Evolutionary conservation across 2,113 vertebrate species (phyloP).

Genomic region (Brachionichthys hirsutus): DNA sequence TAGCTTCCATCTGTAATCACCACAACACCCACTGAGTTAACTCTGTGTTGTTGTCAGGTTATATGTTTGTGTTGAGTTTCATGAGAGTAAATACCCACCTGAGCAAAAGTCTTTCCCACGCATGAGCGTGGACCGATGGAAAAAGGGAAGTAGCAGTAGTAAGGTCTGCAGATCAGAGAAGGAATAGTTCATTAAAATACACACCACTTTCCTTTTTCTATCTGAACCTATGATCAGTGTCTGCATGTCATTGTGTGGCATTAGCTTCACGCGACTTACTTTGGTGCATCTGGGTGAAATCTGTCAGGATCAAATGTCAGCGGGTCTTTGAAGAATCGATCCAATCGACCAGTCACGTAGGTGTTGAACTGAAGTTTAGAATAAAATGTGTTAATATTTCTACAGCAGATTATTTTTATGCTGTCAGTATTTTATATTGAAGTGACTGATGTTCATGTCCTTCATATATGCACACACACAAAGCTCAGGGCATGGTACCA

Average conservation of each 20-base stretch:
- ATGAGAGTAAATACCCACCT: slow-evolving; percentile 73
- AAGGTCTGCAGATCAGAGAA: slow-evolving; percentile 62
- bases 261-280: slow-evolving; percentile 75
- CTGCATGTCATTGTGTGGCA: not conserved
- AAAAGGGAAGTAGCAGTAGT: slow-evolving; percentile 87
- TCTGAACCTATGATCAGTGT: not conserved
- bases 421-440: too few species aligned
- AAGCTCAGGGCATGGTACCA: too few species aligned
- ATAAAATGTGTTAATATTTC: not conserved
- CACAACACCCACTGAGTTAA: not conserved
- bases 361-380: slow-evolving; percentile 78
- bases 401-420: not conserved
- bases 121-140: slow-evolving; percentile 87
- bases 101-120: slow-evolving; percentile 87
- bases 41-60: not conserved
- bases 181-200: not conserved
- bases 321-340: slow-evolving; percentile 87
- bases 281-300: slow-evolving; percentile 85
- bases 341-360: slow-evolving; percentile 83
- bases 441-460: too few species aligned
- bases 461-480: too few species aligned
- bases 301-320: slow-evolving; percentile 89
- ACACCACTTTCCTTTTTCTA: not conserved
- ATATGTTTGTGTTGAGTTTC: not conserved
- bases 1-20: slow-evolving; percentile 87